Evolutionary conservation across 2,797 vertebrate genomes (phyloP).

Genomic region (Triplophysa yarkandensis): DNA sequence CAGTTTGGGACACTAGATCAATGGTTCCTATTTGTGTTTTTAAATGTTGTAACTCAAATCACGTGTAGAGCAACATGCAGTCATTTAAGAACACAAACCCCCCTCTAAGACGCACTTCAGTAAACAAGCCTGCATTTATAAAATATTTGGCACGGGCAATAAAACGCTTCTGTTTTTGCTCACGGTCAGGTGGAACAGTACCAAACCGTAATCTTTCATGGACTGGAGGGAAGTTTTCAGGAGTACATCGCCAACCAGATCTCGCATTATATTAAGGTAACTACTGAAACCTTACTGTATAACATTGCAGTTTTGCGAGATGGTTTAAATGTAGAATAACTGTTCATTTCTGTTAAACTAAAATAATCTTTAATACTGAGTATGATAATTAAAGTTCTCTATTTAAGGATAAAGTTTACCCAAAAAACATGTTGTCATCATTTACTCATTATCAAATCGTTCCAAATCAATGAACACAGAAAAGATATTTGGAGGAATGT

Average conservation of each 20-base stretch:
- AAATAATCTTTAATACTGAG: too few relatives aligned
- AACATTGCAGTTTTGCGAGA: too few relatives aligned
- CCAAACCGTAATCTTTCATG: slow-evolving; percentile 90
- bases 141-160: slow-evolving; percentile 29
- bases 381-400: too few relatives aligned
- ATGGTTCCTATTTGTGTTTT: slow-evolving; percentile 22
- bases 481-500: too few relatives aligned
- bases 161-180: slow-evolving; percentile 2
- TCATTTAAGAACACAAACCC: slow-evolving; percentile 18
- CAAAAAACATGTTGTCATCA: too few relatives aligned
- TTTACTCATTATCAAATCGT: too few relatives aligned
- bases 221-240: slow-evolving; percentile 93
- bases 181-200: slow-evolving; percentile 88
- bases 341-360: background rate
- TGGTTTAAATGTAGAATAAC: background rate
- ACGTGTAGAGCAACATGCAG: slow-evolving; percentile 2
- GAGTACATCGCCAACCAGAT: slow-evolving; percentile 86
- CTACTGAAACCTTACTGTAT: background rate
- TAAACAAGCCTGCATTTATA: slow-evolving; percentile 15
- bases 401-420: too few relatives aligned
- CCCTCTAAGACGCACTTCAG: slow-evolving; percentile 26
- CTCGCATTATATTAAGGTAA: slow-evolving; percentile 88
- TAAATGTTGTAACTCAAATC: slow-evolving; percentile 25
- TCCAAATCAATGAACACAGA: too few relatives aligned
- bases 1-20: background rate